A percentile compares a stretch with the other conserved stretches of the same genome.
phyloP scores from a whole-genome alignment of 2,797 vertebrate genomes.

The Falco columbarius region DNA sequence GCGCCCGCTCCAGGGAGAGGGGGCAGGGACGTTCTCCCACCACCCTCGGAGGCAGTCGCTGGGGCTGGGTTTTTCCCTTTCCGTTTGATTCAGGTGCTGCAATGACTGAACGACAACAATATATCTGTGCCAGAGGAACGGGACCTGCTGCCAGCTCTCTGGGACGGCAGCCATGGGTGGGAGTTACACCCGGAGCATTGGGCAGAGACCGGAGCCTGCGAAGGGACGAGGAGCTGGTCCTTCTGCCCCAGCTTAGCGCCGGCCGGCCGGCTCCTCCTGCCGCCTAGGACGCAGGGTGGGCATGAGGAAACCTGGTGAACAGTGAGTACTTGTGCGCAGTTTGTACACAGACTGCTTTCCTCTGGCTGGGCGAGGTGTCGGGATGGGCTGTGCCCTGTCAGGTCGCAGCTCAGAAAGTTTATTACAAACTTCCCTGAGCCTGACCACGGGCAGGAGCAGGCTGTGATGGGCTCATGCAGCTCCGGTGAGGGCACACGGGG shows the following conservation, averaged over 20 bases:
- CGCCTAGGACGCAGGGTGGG: rapidly evolving
- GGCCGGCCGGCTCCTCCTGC: background rate
- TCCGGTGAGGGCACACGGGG: rapidly evolving
- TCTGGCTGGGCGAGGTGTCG: background rate
- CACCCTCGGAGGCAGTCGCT: rapidly evolving
- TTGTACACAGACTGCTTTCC: rapidly evolving
- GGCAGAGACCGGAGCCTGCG: rapidly evolving
- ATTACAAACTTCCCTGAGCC: background rate
- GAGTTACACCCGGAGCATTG: rapidly evolving
- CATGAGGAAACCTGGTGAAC: rapidly evolving
- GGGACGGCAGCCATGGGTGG: background rate
- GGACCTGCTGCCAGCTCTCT: rapidly evolving
- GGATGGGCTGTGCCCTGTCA: rapidly evolving
- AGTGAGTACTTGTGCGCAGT: rapidly evolving
- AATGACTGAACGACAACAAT: background rate
- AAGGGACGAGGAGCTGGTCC: background rate
- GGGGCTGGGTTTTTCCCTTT: background rate
- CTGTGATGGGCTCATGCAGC: background rate
- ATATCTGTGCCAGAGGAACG: rapidly evolving
- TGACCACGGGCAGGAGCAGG: rapidly evolving
- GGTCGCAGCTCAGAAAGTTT: background rate
- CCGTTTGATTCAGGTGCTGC: too few relatives aligned
- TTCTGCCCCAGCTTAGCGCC: background rate
- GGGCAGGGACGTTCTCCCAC: rapidly evolving
- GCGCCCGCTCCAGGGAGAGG: rapidly evolving